Conservation (phyloP, 2,113 vertebrate genomes). For the Mormyrus lacerda region DNA sequence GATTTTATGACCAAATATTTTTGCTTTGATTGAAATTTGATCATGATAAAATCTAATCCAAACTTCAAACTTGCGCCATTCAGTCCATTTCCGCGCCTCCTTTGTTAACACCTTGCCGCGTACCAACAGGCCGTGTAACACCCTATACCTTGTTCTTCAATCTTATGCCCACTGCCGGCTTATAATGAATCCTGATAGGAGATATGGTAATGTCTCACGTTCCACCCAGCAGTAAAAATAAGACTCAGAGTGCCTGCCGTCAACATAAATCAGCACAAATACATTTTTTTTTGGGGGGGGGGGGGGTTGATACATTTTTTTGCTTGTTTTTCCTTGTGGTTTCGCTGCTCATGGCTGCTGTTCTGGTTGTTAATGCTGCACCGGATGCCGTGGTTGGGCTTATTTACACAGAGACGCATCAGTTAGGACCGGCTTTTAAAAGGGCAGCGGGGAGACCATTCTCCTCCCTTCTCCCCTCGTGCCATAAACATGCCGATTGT, state of each 20-base stretch:
- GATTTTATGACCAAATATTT: neutral
- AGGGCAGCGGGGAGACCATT: constrained; percentile 9
- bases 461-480: constrained; percentile 28
- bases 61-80: neutral
- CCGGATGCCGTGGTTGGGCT: constrained; percentile 18
- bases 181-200: neutral
- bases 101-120: neutral
- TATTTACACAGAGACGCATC: constrained; percentile 38
- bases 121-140: neutral
- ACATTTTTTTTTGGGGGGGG: neutral
- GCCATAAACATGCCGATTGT: constrained; percentile 48
- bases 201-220: neutral
- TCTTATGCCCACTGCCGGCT: neutral
- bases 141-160: neutral
- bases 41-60: constrained; percentile 12
- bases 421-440: constrained; percentile 36
- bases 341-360: neutral
- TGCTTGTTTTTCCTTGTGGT: neutral
- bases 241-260: neutral
- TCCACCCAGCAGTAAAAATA: neutral
- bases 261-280: neutral
- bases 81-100: neutral
- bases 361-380: neutral
- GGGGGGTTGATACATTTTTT: neutral
- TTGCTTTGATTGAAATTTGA: constrained; percentile 2